Evolutionary conservation across 2,797 vertebrate species (phyloP), one percentile per base, ranked within the genome.

Genomic region (Falco concolor): DNA sequence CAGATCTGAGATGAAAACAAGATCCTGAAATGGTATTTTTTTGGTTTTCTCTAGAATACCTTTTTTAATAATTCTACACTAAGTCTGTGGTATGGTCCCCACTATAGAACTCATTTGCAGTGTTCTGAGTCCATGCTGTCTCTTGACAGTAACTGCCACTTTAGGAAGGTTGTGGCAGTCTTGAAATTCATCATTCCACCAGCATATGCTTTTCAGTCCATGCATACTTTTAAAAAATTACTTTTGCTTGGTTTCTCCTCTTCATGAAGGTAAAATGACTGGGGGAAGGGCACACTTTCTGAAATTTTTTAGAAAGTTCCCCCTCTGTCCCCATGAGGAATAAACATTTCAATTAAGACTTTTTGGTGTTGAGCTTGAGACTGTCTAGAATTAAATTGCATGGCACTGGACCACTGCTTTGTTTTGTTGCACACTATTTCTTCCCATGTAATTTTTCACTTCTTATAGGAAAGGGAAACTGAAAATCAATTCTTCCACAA

Each of bases 101-200:
- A 15, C 22, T 36, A 1, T 1, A 67, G 40, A 64, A 72, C 52
- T 45, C 10, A n/a, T 12, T 42, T 0, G 0, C 42, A 16, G 27
- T 72, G n/a, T 76, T 75, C 59, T 21, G 17, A 67, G 38, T n/a
- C 65, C 9, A 7, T 64, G 6, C 54, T 40, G n/a, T 45, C 50
- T 76, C 16, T 38, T 64, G 32, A 44, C 45, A 54, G 22, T 50
- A 59, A 34, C 45, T 32, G 45, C 24, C 3, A 3, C 56, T 50
- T 54, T 69, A 56, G 36, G 12, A 30, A 73, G 19, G 27, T 17
- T 69, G 27, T 25, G 65, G 65, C 34, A 61, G 36, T 47, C 38
- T 38, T 28, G 73, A n/a, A n/a, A 64, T 32, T 52, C 69, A 32
- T 40, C 20, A 1, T 54, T 89, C 36, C n/a, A 22, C 36, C 24